These are phyloP conservation scores for Columba livia DNA, from an alignment of 2,113 vertebrate genomes.

Conservation along the genomic window DNA sequence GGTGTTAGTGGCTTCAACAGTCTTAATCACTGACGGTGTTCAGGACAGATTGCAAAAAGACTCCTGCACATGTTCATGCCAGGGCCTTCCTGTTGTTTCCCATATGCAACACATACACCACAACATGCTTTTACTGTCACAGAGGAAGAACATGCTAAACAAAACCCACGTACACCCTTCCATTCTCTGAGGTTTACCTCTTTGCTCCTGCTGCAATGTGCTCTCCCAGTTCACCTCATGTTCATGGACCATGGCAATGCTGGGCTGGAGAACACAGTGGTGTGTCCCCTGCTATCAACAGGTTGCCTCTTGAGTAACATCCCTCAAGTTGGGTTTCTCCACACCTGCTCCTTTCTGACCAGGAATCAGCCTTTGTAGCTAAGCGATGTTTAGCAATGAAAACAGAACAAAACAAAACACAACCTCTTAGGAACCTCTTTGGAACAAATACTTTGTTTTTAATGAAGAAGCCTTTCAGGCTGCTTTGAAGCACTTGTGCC, in stretches of 20 bases:
- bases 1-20: neutral
- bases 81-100: neutral
- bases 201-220: neutral
- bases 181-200: neutral
- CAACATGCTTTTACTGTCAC: neutral
- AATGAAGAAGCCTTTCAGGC: neutral
- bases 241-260: neutral
- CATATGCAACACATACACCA: neutral
- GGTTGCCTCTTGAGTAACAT: neutral
- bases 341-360: neutral
- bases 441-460: neutral
- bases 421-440: neutral
- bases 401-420: neutral
- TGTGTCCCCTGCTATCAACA: neutral
- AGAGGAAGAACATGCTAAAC: neutral
- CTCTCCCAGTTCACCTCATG: neutral
- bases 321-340: neutral
- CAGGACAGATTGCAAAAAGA: neutral
- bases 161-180: neutral
- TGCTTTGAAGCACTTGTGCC: neutral
- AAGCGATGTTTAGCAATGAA: neutral
- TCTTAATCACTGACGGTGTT: neutral
- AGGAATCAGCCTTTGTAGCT: neutral
- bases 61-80: neutral
- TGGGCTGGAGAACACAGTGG: neutral